These are phyloP conservation scores for Neocrepidodera transversa DNA, from an alignment of 2,888 invertebrate genomes.

Conservation along the genomic window DNA sequence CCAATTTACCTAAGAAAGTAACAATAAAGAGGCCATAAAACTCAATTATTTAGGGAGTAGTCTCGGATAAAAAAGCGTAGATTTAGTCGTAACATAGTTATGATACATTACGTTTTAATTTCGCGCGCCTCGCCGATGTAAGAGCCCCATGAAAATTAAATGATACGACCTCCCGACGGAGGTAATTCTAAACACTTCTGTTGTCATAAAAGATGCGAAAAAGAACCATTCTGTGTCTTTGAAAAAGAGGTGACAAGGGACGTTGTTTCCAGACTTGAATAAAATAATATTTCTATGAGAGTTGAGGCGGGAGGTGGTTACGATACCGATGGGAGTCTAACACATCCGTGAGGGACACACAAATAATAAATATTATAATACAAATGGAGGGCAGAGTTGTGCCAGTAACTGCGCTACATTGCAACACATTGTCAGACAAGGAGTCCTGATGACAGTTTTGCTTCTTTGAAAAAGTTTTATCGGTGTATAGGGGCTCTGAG, in stretches of 20 bases:
- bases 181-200: constrained; percentile 62
- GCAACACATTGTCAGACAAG: constrained; percentile 60
- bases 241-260: constrained; percentile 59
- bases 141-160: constrained; percentile 59
- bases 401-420: constrained; percentile 54
- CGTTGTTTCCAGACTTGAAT: constrained; percentile 58
- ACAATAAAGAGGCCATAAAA: constrained; percentile 45
- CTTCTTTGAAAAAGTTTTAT: constrained; percentile 61
- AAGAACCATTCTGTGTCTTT: constrained; percentile 58
- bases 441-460: constrained; percentile 59
- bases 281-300: constrained; percentile 60
- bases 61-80: constrained; percentile 46
- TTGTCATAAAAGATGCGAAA: constrained; percentile 59
- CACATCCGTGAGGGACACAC: constrained; percentile 58
- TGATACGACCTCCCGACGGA: constrained; percentile 58
- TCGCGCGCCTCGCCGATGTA: constrained; percentile 48
- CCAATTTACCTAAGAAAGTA: constrained; percentile 35
- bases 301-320: constrained; percentile 53
- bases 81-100: constrained; percentile 57
- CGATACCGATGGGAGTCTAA: constrained; percentile 56
- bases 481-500: constrained; percentile 50
- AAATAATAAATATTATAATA: constrained; percentile 63
- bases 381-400: constrained; percentile 52
- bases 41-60: constrained; percentile 51
- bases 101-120: constrained; percentile 59